Conservation (phyloP, 1,140 invertebrate species). For the Caenorhabditis elegans region WBcel235 BX284606.5:4708501-4709000, state of each 20-base stretch:
- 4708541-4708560: conserved; percentile 36
- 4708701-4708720: conserved; percentile 42
- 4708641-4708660: neutral
- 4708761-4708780: conserved; percentile 24
- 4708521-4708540: conserved; percentile 62
- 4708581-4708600: conserved; percentile 37
- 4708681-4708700: conserved; percentile 44
- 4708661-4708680: conserved; percentile 35
- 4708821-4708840: neutral
- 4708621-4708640: too few species aligned
- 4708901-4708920: neutral
- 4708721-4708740: neutral
- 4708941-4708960: neutral
- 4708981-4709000: too few species aligned
- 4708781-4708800: conserved; percentile 41
- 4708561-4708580: conserved; percentile 32
- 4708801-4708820: conserved; percentile 24
- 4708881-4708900: neutral
- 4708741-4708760: conserved; percentile 22
- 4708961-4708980: neutral
- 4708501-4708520: conserved; percentile 66
- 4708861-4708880: too few species aligned
- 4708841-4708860: too few species aligned
- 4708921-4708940: neutral
- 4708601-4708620: conserved; percentile 38